These are phyloP conservation scores for Aphaenogaster floridana DNA, from an alignment of 1,140 invertebrate species.

Conservation along the genomic window DNA sequence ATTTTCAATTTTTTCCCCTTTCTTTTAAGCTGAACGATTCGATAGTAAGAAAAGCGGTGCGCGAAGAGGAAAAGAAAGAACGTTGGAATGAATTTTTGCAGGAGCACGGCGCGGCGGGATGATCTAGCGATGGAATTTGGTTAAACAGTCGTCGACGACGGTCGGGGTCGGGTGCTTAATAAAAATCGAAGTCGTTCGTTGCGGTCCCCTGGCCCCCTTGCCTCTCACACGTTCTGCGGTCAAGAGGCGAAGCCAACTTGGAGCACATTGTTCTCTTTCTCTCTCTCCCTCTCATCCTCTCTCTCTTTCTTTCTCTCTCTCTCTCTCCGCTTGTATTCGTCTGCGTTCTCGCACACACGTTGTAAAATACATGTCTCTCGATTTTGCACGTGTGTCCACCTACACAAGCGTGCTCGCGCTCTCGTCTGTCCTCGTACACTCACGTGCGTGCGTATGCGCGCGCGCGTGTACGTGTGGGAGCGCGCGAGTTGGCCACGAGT, in stretches of 20 bases:
- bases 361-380: constrained; percentile 62
- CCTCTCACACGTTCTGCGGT: constrained; percentile 70
- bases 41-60: not conserved
- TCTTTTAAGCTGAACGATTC: not conserved
- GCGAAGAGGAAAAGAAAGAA: constrained; percentile 36
- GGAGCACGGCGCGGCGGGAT: constrained; percentile 69
- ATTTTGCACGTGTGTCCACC: constrained; percentile 60
- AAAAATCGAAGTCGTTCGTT: constrained; percentile 77
- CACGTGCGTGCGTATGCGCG: not conserved
- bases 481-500: constrained; percentile 79
- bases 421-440: constrained; percentile 35
- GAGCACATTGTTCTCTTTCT: constrained; percentile 46
- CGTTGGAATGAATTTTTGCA: constrained; percentile 15
- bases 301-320: constrained; percentile 8
- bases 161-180: constrained; percentile 76
- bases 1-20: not conserved
- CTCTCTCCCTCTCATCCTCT: not conserved
- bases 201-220: constrained; percentile 30
- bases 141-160: constrained; percentile 78
- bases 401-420: constrained; percentile 37
- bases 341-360: constrained; percentile 42
- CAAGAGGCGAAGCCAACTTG: constrained; percentile 54
- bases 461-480: constrained; percentile 64
- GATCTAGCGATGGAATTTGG: constrained; percentile 77
- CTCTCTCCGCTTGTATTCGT: not conserved